Base-by-base conservation (phyloP, 64 coral and sea anemone species). In the Montipora capricornis region DNA sequence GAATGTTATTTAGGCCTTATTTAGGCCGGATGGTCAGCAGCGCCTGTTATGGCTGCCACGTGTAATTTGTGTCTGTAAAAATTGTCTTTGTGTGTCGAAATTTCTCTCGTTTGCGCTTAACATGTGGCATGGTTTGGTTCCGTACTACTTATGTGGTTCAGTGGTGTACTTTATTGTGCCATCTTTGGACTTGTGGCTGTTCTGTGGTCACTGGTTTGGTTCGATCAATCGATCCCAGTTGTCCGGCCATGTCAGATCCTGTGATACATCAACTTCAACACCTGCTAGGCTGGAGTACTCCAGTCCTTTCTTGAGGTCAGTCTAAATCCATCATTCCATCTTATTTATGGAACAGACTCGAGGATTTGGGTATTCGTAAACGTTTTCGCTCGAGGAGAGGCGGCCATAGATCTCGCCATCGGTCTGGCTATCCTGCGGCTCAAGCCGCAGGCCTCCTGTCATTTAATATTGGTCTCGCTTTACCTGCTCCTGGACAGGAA, bases 121-220 rank as follows among this genome's bases (percentile, higher is more conserved):
- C 68, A 71, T 3, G 68, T 71, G 68, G 68, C 68, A 71, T 71
- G 68, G 68, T 71, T 71, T 71, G 68, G 6, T 71, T 71, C 68
- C 68, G 68, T 71, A 71, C 68, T 17, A 71, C 68, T 71, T 71
- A 71, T 71, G 68, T 71, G 68, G 68, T 71, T 71, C 68, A 71
- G 68, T 71, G 68, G 68, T 71, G 68, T 71, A 71, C 68, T 71
- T 71, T 71, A 71, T 71, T 71, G 68, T 71, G 68, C 68, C 68
- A 71, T 71, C 14, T 71, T 71, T 71, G 68, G 68, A 71, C 68
- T 71, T 71, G 68, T 71, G 68, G 68, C 68, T 71, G 68, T 11
- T 71, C 68, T 71, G 68, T 15, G 68, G 68, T 71, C 68, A 1
- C 1, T 71, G 68, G 68, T 71, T 71, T 71, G 68, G 68, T 71